Percentiles rank a stretch among this genome's conserved stretches.
phyloP scores from a whole-genome alignment of 2,888 invertebrate species.

The Macaria notata region DNA sequence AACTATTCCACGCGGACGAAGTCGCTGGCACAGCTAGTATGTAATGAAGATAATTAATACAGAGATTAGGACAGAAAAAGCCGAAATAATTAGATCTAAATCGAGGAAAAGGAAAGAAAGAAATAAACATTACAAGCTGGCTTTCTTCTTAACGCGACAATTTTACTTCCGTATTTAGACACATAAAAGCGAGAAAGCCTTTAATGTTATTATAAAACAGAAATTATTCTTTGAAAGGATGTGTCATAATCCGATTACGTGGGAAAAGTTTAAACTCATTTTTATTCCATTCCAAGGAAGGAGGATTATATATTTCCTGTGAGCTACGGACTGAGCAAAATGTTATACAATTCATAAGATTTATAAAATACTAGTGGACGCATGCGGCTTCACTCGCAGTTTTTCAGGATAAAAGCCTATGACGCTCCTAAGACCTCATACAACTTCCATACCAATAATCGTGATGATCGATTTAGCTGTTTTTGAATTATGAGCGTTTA shows the following conservation, averaged over 20 bases:
- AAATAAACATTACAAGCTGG: slow-evolving; percentile 3
- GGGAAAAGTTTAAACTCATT: background rate
- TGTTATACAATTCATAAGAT: too few species aligned
- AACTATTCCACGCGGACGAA: too few species aligned
- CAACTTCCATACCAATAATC: too few species aligned
- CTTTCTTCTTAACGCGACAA: slow-evolving; percentile 1
- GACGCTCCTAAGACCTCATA: too few species aligned
- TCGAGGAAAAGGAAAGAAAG: background rate
- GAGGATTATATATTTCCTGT: too few species aligned
- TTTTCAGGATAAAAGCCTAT: too few species aligned
- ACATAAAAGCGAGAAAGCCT: background rate
- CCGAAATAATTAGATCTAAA: background rate
- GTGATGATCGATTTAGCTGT: too few species aligned
- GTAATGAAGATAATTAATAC: background rate
- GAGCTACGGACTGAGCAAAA: too few species aligned
- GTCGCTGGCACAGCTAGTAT: too few species aligned
- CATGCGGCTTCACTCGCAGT: too few species aligned
- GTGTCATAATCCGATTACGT: background rate
- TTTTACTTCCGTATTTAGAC: slow-evolving; percentile 1
- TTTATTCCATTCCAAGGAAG: background rate
- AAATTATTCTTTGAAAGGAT: background rate
- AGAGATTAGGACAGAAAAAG: background rate
- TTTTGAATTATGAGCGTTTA: too few species aligned
- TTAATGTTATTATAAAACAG: background rate
- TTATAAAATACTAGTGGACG: too few species aligned